These are phyloP conservation scores for Gallinago media DNA, from an alignment of 2,113 vertebrate species.

Conservation along the genomic window DNA sequence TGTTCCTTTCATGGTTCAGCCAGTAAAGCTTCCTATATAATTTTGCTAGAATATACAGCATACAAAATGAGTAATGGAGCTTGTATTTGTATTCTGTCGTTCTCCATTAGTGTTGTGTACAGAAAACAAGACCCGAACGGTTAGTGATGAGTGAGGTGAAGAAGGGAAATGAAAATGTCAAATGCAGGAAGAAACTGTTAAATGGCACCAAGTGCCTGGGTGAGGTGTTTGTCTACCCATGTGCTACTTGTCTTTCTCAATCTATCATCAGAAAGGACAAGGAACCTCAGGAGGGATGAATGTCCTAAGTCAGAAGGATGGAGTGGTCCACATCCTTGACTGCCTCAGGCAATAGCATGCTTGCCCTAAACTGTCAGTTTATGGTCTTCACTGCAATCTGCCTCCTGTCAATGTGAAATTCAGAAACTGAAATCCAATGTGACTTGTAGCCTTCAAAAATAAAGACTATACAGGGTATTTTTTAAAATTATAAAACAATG, in stretches of 20 bases:
- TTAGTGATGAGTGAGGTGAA: constrained; percentile 79
- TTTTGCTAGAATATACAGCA: constrained; percentile 44
- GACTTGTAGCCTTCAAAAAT: constrained; percentile 48
- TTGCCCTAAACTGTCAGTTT: constrained; percentile 77
- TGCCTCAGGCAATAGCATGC: constrained; percentile 75
- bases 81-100: constrained; percentile 74
- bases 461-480: not conserved
- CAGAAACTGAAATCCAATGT: constrained; percentile 40
- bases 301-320: constrained; percentile 66
- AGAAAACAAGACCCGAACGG: constrained; percentile 74
- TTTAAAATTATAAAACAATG: not conserved
- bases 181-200: constrained; percentile 81
- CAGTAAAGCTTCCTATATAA: constrained; percentile 5
- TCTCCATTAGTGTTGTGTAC: constrained; percentile 71
- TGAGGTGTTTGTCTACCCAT: constrained; percentile 85
- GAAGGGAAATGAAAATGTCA: constrained; percentile 88
- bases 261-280: constrained; percentile 85
- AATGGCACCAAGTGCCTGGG: constrained; percentile 88
- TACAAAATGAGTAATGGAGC: constrained; percentile 62
- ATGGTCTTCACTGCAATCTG: constrained; percentile 69
- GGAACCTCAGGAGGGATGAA: constrained; percentile 81
- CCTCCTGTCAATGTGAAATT: constrained; percentile 73
- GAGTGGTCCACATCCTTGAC: constrained; percentile 38
- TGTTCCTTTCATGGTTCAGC: constrained; percentile 21
- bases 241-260: constrained; percentile 87